Evolutionary conservation across 1,140 invertebrate species (phyloP), one percentile per base, ranked within the genome.

Genomic region (Cryptotermes secundus): DNA sequence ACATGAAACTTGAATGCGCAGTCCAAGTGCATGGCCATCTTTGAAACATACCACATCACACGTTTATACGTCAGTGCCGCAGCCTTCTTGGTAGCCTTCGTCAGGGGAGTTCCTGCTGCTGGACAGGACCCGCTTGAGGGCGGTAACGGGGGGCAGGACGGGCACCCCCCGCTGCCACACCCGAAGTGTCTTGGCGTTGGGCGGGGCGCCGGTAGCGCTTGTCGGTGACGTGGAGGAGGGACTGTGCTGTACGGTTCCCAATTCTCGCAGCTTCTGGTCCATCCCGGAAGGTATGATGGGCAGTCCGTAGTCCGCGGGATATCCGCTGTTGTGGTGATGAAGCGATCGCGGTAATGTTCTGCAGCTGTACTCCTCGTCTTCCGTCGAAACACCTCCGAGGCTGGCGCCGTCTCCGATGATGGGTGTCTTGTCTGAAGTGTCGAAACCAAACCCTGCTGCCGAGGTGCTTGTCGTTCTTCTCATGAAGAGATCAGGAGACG

Each of bases 61-160:
- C 38, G 83, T 26, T 81, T 93, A 97, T 88, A 97, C 96, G 89
- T 97, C 96, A 34, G 96, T 97, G 79, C 96, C 96, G 89, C 96
- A 96, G 85, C 96, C 96, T 90, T 97, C 97, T 88, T 97, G 96
- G 87, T 97, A 97, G 31, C 96, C 95, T 89, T 97, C 96, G 88
- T 97, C 97, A 31, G 96, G 95, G 2, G 96, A 96, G 89, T 95
- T 96, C 87, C 96, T 92, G 85, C 94, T 96, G 86, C 94, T 95
- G 85, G 92, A 93, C 3, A 96, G 92, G 22, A 95, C 96, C 82
- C 95, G 93, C 88, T 96, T 97, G 36, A 94, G 92, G 86, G 92
- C 95, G 59, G 95, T 94, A 14, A 96, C 95, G 2, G 96, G 95
- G 2, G 95, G 95, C 86, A 96, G 90, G 16, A 96, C 95, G 79